Evolutionary conservation across 2,888 invertebrate genomes (phyloP), one percentile per base, ranked within the genome.

Genomic region (Gortyna flavago): DNA sequence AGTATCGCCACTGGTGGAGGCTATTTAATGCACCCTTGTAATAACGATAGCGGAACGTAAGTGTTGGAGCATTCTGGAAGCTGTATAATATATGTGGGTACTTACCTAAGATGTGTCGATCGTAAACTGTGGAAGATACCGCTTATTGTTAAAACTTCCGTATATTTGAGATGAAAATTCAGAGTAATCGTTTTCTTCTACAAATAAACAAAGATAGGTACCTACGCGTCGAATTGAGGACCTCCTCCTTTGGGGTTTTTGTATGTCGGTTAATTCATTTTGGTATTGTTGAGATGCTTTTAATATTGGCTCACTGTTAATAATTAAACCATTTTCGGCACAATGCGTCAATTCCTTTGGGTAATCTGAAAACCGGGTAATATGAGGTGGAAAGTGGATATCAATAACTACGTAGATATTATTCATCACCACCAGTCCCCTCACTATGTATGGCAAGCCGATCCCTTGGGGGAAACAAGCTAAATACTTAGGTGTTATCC

Each of bases 61-160:
- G 29, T 68, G 41, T n/a, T 38, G 59, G 51, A 67, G n/a, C 16
- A 44, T 81, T 81, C 57, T 54, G 21, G 48, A 72, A 35, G 57
- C 25, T 38, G 18, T 73, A 44, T 29, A 48, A 35, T 62, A n/a
- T 13, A 38, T 25, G 9, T 32, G 38, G 7, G 29, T 70, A 57
- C 21, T n/a, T 16, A 48, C 21, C 25, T 16, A 54, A 75, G 32
- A 75, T 66, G 4, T 25, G 59, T 38, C 13, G 16, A 61, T 61
- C 66, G n/a, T 41, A 67, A 67, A 76, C 29, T 71, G 38, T 8
- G 69, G 48, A 44, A 78, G 61, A 61, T 32, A 51, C 9, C n/a
- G 11, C n/a, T 48, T 32, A 21, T 38, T 59, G 3, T 25, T 29
- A n/a, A 9, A 3, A 61, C 11, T 59, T 77, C 9, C 25, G 13